phyloP scores from a whole-genome alignment of 2,797 vertebrate genomes.

The Diglossa cyanea region DNA sequence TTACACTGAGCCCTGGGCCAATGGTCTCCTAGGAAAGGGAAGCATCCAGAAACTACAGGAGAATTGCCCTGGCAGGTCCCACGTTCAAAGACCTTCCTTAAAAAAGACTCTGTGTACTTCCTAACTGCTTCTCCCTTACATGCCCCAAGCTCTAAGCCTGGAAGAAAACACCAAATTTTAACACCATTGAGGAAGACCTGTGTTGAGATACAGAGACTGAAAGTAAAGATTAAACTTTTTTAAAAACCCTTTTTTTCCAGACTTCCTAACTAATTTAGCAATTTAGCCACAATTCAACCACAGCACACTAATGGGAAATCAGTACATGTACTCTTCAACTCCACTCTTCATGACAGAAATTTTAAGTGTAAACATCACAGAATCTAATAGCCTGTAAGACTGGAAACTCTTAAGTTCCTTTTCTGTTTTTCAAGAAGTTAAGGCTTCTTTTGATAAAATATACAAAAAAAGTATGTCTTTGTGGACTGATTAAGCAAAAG shows the following conservation, averaged over 20 bases:
- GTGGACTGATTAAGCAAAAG: background rate
- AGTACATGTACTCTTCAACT: background rate
- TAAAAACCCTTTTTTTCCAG: background rate
- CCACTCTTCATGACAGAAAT: background rate
- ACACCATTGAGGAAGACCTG: background rate
- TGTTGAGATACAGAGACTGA: background rate
- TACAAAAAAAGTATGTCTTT: background rate
- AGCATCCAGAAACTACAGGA: background rate
- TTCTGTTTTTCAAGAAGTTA: background rate
- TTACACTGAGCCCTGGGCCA: background rate
- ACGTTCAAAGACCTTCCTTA: fast-evolving
- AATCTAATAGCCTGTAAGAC: background rate
- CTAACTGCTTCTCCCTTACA: background rate
- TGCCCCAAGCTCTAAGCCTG: background rate
- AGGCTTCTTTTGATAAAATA: background rate
- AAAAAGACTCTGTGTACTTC: background rate
- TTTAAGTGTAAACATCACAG: background rate
- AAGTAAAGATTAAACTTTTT: background rate
- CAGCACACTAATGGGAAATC: background rate
- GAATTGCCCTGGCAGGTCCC: background rate
- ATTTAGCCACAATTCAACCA: background rate
- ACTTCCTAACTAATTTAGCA: background rate
- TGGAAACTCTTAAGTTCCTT: background rate
- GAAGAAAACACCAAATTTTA: background rate
- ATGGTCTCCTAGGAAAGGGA: background rate